These are phyloP conservation scores for Drosophila pseudoananassae DNA, from an alignment of 1,140 invertebrate genomes.

Conservation along the genomic window DNA sequence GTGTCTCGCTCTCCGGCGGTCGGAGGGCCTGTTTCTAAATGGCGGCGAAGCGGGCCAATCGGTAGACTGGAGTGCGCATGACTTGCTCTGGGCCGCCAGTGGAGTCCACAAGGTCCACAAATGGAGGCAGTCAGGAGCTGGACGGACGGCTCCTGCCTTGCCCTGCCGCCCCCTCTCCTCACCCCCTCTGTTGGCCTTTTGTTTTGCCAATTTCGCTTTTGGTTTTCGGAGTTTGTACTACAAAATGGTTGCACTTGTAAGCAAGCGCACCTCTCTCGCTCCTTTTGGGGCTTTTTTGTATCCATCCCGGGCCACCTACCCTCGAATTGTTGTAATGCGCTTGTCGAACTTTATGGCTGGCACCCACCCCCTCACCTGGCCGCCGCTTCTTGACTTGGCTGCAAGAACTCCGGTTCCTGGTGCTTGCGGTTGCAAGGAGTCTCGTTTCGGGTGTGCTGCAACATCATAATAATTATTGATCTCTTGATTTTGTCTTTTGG, in stretches of 20 bases:
- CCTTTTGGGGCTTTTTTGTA: conserved; percentile 14
- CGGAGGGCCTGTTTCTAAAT: conserved; percentile 64
- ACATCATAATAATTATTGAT: conserved; percentile 84
- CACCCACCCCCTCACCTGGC: conserved; percentile 12
- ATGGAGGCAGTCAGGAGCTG: conserved; percentile 62
- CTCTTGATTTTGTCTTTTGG: conserved; percentile 77
- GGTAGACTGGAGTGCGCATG: conserved; percentile 74
- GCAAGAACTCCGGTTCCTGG: conserved; percentile 11
- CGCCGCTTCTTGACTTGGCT: conserved; percentile 55
- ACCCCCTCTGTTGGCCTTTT: conserved; percentile 42
- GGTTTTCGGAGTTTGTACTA: conserved; percentile 83
- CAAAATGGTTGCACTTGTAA: conserved; percentile 84
- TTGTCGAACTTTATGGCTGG: conserved; percentile 79
- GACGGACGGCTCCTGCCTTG: neutral
- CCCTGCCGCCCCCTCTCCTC: neutral
- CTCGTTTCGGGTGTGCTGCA: conserved; percentile 55
- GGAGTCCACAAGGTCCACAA: conserved; percentile 61
- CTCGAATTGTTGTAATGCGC: conserved; percentile 77
- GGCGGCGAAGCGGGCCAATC: conserved; percentile 84
- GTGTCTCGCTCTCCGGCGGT: conserved; percentile 4
- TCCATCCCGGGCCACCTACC: neutral
- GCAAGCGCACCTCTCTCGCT: conserved; percentile 55
- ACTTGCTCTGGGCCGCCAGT: conserved; percentile 35
- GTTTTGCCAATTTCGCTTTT: conserved; percentile 80
- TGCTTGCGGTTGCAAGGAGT: conserved; percentile 42